Percentiles rank a stretch among this genome's conserved stretches.
phyloP scores from a whole-genome alignment of 2,888 invertebrate genomes.

The Graphium colonna region DNA sequence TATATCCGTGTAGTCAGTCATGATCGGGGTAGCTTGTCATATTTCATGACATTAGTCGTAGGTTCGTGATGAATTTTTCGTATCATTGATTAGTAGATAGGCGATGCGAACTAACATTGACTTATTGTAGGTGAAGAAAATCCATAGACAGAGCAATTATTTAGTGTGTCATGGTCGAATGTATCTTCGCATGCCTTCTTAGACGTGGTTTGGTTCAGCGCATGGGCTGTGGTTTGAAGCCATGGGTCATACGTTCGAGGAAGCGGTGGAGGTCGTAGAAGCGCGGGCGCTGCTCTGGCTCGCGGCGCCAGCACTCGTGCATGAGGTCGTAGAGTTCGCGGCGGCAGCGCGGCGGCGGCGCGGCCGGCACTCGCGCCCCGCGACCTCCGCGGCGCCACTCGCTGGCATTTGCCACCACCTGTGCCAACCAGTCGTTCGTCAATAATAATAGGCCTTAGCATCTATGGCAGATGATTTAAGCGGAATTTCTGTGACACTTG shows the following conservation, averaged over 20 bases:
- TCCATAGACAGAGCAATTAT: too few relatives aligned
- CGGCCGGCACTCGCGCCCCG: constrained; percentile 55
- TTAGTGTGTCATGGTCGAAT: too few relatives aligned
- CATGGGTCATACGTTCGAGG: constrained; percentile 87
- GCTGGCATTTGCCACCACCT: constrained; percentile 83
- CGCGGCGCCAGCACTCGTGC: constrained; percentile 94
- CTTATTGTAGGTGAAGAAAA: background rate
- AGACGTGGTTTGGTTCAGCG: constrained; percentile 36
- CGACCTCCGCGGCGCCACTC: constrained; percentile 81
- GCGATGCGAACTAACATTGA: background rate
- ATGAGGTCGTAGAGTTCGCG: constrained; percentile 94
- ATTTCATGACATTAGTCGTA: background rate
- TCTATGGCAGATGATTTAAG: too few relatives aligned
- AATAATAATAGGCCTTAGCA: too few relatives aligned
- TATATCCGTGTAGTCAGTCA: background rate
- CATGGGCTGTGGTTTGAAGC: constrained; percentile 76
- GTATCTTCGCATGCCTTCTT: background rate
- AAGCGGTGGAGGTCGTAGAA: constrained; percentile 94
- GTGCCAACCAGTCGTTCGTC: constrained; percentile 41
- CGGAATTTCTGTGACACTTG: too few relatives aligned
- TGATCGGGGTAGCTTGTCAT: too few relatives aligned
- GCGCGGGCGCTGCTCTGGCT: constrained; percentile 88
- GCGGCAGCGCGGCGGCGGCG: constrained; percentile 88
- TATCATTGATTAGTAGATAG: background rate
- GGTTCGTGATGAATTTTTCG: background rate